Evolutionary conservation across 1,140 invertebrate genomes (phyloP).

Genomic region (Coptotermes formosanus): DNA sequence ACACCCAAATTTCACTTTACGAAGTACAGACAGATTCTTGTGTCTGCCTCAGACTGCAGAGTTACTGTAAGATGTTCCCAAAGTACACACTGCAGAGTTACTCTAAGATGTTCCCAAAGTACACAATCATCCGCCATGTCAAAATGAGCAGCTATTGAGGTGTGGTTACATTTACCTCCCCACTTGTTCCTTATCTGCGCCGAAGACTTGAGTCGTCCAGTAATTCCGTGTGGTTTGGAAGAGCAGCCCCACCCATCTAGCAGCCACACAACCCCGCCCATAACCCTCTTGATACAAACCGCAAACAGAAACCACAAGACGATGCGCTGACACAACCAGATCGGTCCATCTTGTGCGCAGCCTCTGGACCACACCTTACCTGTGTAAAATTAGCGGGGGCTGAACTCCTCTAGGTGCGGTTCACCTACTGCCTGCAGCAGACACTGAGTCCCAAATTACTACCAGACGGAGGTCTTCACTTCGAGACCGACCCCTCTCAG

Average conservation of each 20-base stretch:
- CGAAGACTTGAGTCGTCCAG: background rate
- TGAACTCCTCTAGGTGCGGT: background rate
- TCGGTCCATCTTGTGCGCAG: slow-evolving; percentile 18
- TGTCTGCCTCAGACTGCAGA: too few species aligned
- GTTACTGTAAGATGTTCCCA: background rate
- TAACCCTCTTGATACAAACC: slow-evolving; percentile 17
- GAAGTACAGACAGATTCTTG: too few species aligned
- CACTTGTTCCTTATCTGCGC: background rate
- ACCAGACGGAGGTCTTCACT: background rate
- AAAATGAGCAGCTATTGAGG: background rate
- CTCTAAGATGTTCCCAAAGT: background rate
- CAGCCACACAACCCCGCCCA: slow-evolving; percentile 16
- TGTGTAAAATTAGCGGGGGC: background rate
- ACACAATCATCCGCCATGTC: background rate
- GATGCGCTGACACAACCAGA: slow-evolving; percentile 18
- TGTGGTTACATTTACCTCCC: slow-evolving; percentile 15
- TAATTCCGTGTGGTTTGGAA: slow-evolving; percentile 2
- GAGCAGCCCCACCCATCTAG: background rate
- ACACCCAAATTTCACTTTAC: too few species aligned
- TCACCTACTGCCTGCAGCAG: background rate
- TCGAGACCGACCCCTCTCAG: too few species aligned
- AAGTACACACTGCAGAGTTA: background rate
- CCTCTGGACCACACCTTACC: slow-evolving; percentile 5
- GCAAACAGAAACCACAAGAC: slow-evolving; percentile 22
- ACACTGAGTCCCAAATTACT: background rate